phyloP scores from a whole-genome alignment of 2,888 invertebrate genomes.

The Mylabris sibirica region DNA sequence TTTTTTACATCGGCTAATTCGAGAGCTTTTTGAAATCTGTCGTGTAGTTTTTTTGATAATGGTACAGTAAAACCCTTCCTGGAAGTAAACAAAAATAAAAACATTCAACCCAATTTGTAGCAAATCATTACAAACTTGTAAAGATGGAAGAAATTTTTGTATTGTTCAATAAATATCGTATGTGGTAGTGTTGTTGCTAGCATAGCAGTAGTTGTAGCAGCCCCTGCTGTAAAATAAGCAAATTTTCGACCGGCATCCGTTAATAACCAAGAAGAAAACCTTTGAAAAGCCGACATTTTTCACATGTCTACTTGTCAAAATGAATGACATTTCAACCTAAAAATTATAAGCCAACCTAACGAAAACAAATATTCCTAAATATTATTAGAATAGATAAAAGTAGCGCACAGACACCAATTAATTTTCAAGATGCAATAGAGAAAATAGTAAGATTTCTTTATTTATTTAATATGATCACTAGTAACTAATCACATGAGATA shows the following conservation, averaged over 20 bases:
- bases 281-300: conserved; percentile 37
- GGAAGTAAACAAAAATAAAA: conserved; percentile 39
- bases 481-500: not conserved
- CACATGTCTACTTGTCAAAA: not conserved
- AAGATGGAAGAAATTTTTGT: conserved; percentile 69
- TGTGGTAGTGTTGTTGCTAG: conserved; percentile 67
- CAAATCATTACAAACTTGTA: conserved; percentile 65
- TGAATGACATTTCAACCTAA: not conserved
- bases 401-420: not conserved
- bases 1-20: conserved; percentile 65
- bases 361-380: not conserved
- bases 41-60: conserved; percentile 63
- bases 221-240: conserved; percentile 62
- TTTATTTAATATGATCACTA: not conserved
- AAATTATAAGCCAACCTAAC: not conserved
- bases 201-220: conserved; percentile 60
- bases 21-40: conserved; percentile 67
- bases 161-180: conserved; percentile 68
- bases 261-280: conserved; percentile 63
- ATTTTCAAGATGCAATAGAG: too few relatives aligned
- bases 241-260: conserved; percentile 65
- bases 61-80: conserved; percentile 70
- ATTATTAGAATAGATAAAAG: not conserved
- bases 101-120: conserved; percentile 5
- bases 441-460: not conserved